A percentile compares a stretch with the other conserved stretches of the same genome.
Evolutionary conservation across 2,113 vertebrate species (phyloP).

Genomic region (Oreochromis aureus): DNA sequence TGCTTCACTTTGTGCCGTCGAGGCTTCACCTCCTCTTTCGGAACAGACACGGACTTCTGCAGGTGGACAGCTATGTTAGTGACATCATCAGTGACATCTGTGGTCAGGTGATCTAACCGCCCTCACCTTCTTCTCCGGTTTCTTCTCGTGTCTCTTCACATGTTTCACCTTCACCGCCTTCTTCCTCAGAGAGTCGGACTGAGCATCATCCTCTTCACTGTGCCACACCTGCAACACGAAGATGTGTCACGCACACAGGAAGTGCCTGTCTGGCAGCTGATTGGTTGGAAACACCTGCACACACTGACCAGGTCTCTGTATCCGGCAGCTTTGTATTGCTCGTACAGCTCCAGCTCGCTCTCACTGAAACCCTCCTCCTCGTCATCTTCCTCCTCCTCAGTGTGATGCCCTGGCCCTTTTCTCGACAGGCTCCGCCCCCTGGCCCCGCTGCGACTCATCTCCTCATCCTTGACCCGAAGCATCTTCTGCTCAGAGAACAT

Average conservation of each 20-base stretch:
- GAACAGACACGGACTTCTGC: conserved; percentile 33
- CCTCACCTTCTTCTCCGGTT: conserved; percentile 82
- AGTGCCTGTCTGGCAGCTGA: background rate
- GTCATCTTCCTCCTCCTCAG: conserved; percentile 71
- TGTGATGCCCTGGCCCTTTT: conserved; percentile 59
- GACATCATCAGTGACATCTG: background rate
- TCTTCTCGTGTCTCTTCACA: conserved; percentile 86
- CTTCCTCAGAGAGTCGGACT: conserved; percentile 80
- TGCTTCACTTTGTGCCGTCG: conserved; percentile 86
- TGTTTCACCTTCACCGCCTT: conserved; percentile 90
- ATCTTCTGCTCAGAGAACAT: conserved; percentile 74
- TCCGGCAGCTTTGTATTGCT: conserved; percentile 81
- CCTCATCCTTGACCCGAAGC: conserved; percentile 83
- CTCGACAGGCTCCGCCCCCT: conserved; percentile 60
- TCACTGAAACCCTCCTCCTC: conserved; percentile 74
- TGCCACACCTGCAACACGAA: conserved; percentile 77
- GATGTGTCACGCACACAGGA: background rate
- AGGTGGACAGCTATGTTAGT: background rate
- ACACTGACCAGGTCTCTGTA: conserved; percentile 74
- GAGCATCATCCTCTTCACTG: conserved; percentile 82
- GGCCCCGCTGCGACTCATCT: conserved; percentile 44
- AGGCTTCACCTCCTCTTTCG: conserved; percentile 75
- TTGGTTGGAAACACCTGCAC: background rate
- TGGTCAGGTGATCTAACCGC: fast-evolving
- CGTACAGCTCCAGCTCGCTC: conserved; percentile 81